Evolutionary conservation across 2,797 vertebrate genomes (phyloP).

Genomic region (Fringilla coelebs): DNA sequence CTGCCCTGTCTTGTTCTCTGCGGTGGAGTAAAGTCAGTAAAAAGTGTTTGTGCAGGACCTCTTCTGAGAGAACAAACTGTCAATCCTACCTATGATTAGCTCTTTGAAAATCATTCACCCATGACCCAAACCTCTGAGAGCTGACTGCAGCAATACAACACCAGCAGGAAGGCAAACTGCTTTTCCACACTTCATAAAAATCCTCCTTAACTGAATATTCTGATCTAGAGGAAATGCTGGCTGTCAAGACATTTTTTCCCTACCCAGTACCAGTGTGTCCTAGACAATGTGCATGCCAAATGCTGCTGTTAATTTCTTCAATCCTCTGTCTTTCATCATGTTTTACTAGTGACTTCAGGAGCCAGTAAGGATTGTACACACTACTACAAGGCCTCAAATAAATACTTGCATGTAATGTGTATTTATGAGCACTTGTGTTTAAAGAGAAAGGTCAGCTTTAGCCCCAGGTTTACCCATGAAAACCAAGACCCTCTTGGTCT

Average conservation of each 20-base stretch:
- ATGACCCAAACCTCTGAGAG: slow-evolving; percentile 8
- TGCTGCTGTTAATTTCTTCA: background rate
- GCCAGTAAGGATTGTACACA: background rate
- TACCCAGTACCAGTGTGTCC: background rate
- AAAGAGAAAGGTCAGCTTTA: background rate
- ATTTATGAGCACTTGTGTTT: background rate
- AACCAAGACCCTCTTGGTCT: background rate
- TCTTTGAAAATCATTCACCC: slow-evolving; percentile 32
- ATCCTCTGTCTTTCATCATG: background rate
- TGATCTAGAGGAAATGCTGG: background rate
- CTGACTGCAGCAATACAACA: slow-evolving; percentile 22
- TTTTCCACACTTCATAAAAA: slow-evolving; percentile 45
- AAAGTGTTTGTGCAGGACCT: background rate
- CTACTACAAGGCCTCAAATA: background rate
- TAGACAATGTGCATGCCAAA: background rate
- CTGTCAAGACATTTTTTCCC: background rate
- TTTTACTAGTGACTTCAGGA: background rate
- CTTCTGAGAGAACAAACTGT: background rate
- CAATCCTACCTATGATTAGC: background rate
- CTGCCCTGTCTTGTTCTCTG: background rate
- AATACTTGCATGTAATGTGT: background rate
- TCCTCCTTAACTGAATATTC: background rate
- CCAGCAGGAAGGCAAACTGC: slow-evolving; percentile 20
- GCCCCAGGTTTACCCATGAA: background rate
- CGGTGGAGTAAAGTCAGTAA: background rate